Base-by-base conservation (phyloP, 2,113 vertebrate species). In the Dromiciops gliroides region DNA sequence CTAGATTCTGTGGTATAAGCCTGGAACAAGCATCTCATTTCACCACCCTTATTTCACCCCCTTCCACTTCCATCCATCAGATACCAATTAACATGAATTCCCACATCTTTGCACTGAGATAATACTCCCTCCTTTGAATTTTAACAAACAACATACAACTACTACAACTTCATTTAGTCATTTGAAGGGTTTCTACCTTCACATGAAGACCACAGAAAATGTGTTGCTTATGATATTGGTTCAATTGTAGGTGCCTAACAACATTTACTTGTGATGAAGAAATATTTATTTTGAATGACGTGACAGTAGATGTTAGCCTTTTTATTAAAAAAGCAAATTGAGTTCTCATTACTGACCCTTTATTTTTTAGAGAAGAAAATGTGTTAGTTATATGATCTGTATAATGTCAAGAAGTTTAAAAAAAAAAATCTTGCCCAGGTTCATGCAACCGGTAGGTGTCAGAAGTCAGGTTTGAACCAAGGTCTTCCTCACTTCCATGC, bases 361-460 rank as follows among this genome's bases (percentile, higher is more conserved):
- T 95, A n/a, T n/a, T 92, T 92, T 51, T 75, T 83, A 16, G 96
- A 95, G 94, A 90, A 4, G 48, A 97, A 97, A 96, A 97, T 96
- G 93, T 95, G 94, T 96, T 97, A 93, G 50, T 24, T 97, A 92
- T 91, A 89, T 96, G 97, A 98, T 28, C 92, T 95, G 92, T 90
- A 89, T 95, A 97, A 98, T 91, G 60, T 90, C 90, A 94, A 83
- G 92, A 48, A 56, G 28, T 6, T 53, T 53, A 53, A 53, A 53
- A 53, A 51, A 51, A 51, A 51, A 51, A 51, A 51, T 3, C 26
- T 53, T 53, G 6, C 52, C 53, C 53, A 28, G 26, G 9, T 2
- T 56, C 26, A 56, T 56, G 26, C 26, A 56, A 23, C 26, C 26
- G 28, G 9, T 56, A 56, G 26, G 26, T 31, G 53, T 56, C 53